Percentiles rank a stretch among this genome's conserved stretches.
Conservation (phyloP, 2,888 invertebrate genomes). For the Rhaphigaster nebulosa region DNA sequence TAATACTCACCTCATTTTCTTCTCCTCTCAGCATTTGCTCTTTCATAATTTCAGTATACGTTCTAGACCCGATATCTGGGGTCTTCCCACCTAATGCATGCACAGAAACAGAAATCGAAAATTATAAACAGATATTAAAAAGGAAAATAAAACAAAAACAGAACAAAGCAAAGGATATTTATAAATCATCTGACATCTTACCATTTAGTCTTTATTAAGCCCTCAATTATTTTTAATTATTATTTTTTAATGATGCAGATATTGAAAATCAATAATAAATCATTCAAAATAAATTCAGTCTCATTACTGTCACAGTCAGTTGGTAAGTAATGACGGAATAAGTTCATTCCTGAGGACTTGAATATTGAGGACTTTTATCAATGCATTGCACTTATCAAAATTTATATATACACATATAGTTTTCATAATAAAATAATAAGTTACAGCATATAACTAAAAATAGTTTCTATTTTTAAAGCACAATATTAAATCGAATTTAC, state of each 20-base stretch:
- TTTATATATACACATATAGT: constrained; percentile 12
- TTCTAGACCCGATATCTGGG: constrained; percentile 93
- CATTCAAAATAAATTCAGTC: background rate
- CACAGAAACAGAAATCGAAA: constrained; percentile 70
- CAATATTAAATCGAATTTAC: background rate
- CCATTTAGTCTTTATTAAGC: constrained; percentile 42
- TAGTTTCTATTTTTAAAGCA: background rate
- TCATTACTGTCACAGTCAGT: background rate
- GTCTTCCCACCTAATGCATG: constrained; percentile 93
- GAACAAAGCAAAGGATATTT: constrained; percentile 38
- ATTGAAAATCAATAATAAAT: background rate
- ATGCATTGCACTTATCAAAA: constrained; percentile 66
- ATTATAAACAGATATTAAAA: constrained; percentile 57
- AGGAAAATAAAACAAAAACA: constrained; percentile 49
- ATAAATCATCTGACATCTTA: background rate
- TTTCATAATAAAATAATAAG: background rate
- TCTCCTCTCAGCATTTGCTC: constrained; percentile 92
- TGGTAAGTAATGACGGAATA: background rate
- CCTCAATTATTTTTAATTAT: constrained; percentile 43
- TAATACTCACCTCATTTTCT: constrained; percentile 85
- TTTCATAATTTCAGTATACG: constrained; percentile 97
- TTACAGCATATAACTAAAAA: background rate
- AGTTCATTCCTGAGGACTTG: constrained; percentile 19
- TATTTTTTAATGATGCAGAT: background rate
- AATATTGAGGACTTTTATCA: constrained; percentile 59